Percentiles rank a stretch among this genome's conserved stretches.
These are phyloP conservation scores for Merodon equestris DNA, from an alignment of 2,888 invertebrate genomes.

Conservation along the genomic window DNA sequence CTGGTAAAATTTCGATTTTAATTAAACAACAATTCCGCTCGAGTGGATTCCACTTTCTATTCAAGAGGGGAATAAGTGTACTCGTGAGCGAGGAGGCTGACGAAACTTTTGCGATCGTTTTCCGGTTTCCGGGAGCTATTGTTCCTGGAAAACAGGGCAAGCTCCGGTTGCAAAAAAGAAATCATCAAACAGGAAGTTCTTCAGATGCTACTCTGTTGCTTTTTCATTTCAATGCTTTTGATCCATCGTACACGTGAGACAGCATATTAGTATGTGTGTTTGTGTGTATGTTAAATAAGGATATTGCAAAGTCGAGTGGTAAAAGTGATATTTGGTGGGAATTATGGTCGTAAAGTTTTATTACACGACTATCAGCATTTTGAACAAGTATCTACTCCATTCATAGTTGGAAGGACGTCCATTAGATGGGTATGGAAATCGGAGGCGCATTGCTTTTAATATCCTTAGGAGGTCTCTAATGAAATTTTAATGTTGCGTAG, in stretches of 20 bases:
- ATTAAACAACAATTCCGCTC: conserved; percentile 65
- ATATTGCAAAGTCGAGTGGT: conserved; percentile 38
- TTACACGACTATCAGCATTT: conserved; percentile 61
- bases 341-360: conserved; percentile 68
- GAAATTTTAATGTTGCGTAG: conserved; percentile 67
- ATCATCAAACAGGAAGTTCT: conserved; percentile 48
- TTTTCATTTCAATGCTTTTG: conserved; percentile 1
- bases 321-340: conserved; percentile 57
- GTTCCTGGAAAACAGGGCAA: conserved; percentile 25
- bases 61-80: neutral
- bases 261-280: conserved; percentile 12
- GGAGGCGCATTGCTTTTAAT: conserved; percentile 67
- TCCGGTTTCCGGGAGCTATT: conserved; percentile 46
- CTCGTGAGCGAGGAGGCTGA: conserved; percentile 19
- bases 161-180: conserved; percentile 50
- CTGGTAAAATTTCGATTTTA: conserved; percentile 67
- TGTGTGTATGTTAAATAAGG: conserved; percentile 40
- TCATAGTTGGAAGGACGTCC: conserved; percentile 6
- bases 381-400: conserved; percentile 46
- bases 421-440: conserved; percentile 47
- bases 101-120: conserved; percentile 34
- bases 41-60: conserved; percentile 10
- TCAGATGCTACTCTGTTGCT: conserved; percentile 20
- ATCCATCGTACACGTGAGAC: neutral
- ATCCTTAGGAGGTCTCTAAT: conserved; percentile 65